These are phyloP conservation scores for Pseudococcus longispinus DNA, from an alignment of 2,888 invertebrate species.

Conservation along the genomic window DNA sequence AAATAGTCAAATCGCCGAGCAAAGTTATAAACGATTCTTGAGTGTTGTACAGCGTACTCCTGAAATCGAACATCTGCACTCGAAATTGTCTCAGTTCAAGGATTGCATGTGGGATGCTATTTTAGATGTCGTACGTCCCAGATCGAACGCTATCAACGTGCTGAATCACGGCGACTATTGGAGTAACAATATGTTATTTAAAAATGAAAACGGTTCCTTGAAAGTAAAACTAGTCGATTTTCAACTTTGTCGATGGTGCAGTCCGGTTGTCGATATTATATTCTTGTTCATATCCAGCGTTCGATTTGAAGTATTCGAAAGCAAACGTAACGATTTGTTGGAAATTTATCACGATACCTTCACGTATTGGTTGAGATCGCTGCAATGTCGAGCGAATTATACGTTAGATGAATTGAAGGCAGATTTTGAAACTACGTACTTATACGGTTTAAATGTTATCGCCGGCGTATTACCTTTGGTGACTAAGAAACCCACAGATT, in stretches of 20 bases:
- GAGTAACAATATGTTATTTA: conserved; percentile 49
- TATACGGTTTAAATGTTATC: background rate
- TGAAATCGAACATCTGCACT: background rate
- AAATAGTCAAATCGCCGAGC: background rate
- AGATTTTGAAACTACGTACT: background rate
- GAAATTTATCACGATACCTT: conserved; percentile 48
- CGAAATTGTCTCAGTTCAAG: background rate
- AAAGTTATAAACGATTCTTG: background rate
- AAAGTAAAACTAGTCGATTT: conserved; percentile 50
- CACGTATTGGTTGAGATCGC: background rate
- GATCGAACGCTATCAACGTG: background rate
- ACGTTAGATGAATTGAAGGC: background rate
- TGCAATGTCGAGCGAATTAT: background rate
- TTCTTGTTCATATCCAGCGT: conserved; percentile 56
- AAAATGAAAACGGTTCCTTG: conserved; percentile 10
- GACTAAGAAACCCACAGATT: background rate
- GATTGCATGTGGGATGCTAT: background rate
- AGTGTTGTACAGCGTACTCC: background rate
- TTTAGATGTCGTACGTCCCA: background rate
- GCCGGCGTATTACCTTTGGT: background rate
- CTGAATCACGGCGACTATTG: conserved; percentile 50
- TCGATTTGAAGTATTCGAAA: conserved; percentile 55
- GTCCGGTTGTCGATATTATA: conserved; percentile 57
- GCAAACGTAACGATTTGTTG: conserved; percentile 42
- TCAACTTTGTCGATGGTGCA: conserved; percentile 57